A percentile compares a stretch with the other conserved stretches of the same genome.
Conservation (phyloP, 2,888 invertebrate species). For the Dysmachus trigonus region DNA sequence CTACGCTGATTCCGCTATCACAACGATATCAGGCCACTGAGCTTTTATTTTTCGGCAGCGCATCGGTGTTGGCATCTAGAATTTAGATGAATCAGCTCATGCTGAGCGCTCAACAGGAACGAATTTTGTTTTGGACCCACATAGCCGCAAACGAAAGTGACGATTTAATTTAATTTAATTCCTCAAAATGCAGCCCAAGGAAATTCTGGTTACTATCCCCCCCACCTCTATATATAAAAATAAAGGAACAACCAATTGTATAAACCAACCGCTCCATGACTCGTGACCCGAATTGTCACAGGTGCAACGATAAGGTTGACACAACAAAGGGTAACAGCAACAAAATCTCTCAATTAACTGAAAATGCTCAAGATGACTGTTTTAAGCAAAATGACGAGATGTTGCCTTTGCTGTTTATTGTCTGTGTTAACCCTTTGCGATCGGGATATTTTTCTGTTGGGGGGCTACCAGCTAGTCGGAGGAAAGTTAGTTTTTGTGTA, state of each 20-base stretch:
- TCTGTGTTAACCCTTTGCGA: too few relatives aligned
- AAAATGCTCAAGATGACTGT: neutral
- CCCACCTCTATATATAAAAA: neutral
- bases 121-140: neutral
- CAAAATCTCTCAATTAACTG: neutral
- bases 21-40: neutral
- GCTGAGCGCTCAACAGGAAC: neutral
- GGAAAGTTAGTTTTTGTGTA: too few relatives aligned
- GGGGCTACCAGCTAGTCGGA: too few relatives aligned
- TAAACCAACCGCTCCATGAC: neutral
- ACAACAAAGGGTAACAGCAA: neutral
- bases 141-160: neutral
- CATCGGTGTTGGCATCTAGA: neutral
- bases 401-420: too few relatives aligned
- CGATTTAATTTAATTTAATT: neutral
- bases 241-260: neutral
- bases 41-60: neutral
- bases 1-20: neutral
- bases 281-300: neutral
- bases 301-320: neutral
- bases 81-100: neutral
- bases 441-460: too few relatives aligned
- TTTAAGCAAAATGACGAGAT: neutral
- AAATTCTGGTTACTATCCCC: neutral
- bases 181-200: neutral